A percentile compares a stretch with the other conserved stretches of the same genome.
Conservation (phyloP, 2,888 invertebrate species). For the Coecobrya sp. region DNA sequence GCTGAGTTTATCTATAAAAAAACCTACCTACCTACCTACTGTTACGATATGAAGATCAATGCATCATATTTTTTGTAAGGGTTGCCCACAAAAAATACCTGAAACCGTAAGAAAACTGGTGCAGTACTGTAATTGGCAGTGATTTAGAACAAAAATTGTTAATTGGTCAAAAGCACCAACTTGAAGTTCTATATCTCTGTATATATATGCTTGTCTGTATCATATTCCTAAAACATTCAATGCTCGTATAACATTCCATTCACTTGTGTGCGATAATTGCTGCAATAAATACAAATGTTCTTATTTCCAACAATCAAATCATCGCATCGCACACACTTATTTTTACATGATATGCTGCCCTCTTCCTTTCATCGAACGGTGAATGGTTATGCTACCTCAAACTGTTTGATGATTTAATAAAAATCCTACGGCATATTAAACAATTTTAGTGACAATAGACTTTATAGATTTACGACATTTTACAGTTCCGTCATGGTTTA, state of each 20-base stretch:
- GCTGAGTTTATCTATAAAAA: not conserved
- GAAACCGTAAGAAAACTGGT: constrained; percentile 71
- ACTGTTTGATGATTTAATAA: not conserved
- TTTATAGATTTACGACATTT: not conserved
- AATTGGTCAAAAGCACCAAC: constrained; percentile 65
- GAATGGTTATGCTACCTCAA: not conserved
- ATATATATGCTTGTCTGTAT: constrained; percentile 24
- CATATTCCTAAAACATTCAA: constrained; percentile 12
- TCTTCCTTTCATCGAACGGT: not conserved
- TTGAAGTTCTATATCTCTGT: constrained; percentile 20
- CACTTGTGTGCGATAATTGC: not conserved
- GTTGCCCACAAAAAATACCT: constrained; percentile 8
- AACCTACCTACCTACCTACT: not conserved
- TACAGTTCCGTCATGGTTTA: not conserved
- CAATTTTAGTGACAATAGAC: not conserved
- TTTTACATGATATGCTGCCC: not conserved
- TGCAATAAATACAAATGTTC: not conserved
- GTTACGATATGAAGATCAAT: not conserved
- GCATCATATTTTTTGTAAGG: not conserved
- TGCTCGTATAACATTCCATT: constrained; percentile 2
- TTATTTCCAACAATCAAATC: not conserved
- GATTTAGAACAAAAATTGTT: constrained; percentile 75
- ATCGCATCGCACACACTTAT: not conserved
- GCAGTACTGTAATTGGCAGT: constrained; percentile 75
- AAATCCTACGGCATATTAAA: not conserved